Percentiles rank a stretch among this genome's conserved stretches.
Evolutionary conservation across 2,113 vertebrate genomes (phyloP).

Genomic region (Larimichthys polyactis): DNA sequence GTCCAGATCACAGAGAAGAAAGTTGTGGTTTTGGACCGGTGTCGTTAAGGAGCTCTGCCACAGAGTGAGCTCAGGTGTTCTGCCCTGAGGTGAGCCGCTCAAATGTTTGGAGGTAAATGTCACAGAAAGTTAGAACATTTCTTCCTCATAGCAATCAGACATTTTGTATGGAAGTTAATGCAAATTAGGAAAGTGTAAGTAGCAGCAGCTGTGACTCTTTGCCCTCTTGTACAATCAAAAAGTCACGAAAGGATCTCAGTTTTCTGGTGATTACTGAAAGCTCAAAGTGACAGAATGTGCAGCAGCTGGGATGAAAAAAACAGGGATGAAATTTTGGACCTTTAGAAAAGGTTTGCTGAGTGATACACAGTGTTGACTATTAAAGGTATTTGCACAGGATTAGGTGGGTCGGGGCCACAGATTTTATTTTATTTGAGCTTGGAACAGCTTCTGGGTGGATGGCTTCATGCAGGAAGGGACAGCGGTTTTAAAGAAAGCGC

Average conservation of each 20-base stretch:
- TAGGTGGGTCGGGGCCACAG: background rate
- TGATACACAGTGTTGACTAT: background rate
- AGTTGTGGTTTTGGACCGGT: constrained; percentile 1
- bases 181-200: constrained; percentile 47
- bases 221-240: constrained; percentile 18
- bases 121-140: constrained; percentile 50
- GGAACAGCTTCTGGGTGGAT: background rate
- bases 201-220: constrained; percentile 61
- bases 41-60: background rate
- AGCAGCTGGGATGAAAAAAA: background rate
- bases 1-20: constrained; percentile 58
- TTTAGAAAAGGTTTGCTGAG: constrained; percentile 31
- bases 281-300: constrained; percentile 1
- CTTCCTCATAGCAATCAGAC: constrained; percentile 28
- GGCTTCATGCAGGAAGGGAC: background rate
- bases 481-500: background rate
- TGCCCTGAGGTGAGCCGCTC: constrained; percentile 17
- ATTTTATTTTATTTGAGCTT: constrained; percentile 22
- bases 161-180: constrained; percentile 38
- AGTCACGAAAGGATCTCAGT: background rate
- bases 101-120: constrained; percentile 49
- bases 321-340: background rate
- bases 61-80: constrained; percentile 61
- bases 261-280: constrained; percentile 23
- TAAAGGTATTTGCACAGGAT: constrained; percentile 1